Evolutionary conservation across 2,888 invertebrate species (phyloP), one percentile per base, ranked within the genome.

Genomic region (Argyresthia goedartella): DNA sequence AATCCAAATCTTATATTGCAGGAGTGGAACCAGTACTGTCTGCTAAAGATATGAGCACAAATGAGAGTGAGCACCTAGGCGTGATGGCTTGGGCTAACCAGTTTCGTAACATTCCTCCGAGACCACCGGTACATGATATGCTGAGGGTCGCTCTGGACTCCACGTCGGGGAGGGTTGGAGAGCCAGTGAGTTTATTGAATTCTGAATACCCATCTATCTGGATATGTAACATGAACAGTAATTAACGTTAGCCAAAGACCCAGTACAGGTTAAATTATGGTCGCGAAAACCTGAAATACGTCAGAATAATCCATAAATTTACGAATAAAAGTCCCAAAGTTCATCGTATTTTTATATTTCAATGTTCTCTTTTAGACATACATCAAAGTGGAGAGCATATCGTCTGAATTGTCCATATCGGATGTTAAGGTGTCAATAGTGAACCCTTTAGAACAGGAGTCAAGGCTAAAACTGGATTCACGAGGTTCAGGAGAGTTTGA

Each of bases 51-150:
- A 95, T 99, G 93, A 94, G 96, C 41, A 96, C 96, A 73, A 94
- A 93, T 42, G 95, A 98, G 70, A 96, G 96, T 7, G 98, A 99
- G 71, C 98, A 98, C 85, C 88, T 99, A 60, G 98, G 97, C 9
- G 95, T 98, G 54, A 99, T 99, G 99, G 96, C 98, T 0, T 98
- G 98, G 80, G 95, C 96, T 0, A 95, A 98, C 0, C 92, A 95
- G 71, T 94, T 96, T 80, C 94, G 95, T 61, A 96, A 96, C 91
- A 91, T 96, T 36, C 92, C 94, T 34, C 95, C 95, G 53, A 87
- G 95, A 47, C 94, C 95, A 10, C 93, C 95, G 7, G 88, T 96
- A 0, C 93, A 94, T 54, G 95, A 96, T 66, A 90, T 95, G 81
- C 88, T 96, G 52, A 89, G 91, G 55, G 92, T 96, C 0, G 91